A percentile compares a stretch with the other conserved stretches of the same genome.
Evolutionary conservation across 2,888 invertebrate species (phyloP).

Genomic region (Protophormia terraenovae): DNA sequence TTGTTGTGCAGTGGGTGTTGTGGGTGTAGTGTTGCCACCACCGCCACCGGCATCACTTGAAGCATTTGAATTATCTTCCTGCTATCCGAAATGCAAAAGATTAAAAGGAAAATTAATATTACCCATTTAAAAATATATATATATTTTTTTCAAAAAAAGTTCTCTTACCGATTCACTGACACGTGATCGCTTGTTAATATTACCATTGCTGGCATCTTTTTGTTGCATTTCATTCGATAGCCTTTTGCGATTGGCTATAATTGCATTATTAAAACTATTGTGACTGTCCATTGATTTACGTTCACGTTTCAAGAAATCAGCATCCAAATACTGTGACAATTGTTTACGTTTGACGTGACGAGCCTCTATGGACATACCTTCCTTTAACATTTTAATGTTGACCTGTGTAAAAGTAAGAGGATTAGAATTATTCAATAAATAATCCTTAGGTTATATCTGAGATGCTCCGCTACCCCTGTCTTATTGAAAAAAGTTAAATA

Average conservation of each 20-base stretch:
- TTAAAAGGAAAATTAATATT: neutral
- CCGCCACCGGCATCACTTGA: conserved; percentile 74
- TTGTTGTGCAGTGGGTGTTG: conserved; percentile 75
- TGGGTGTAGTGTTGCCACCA: conserved; percentile 72
- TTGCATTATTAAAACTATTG: conserved; percentile 78
- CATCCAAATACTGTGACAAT: conserved; percentile 87
- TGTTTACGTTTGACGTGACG: conserved; percentile 93
- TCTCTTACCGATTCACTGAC: conserved; percentile 80
- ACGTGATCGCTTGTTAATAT: conserved; percentile 71
- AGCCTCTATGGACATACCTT: conserved; percentile 91
- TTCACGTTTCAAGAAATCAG: conserved; percentile 87
- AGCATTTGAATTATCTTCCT: conserved; percentile 80
- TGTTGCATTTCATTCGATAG: conserved; percentile 78
- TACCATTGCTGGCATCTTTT: conserved; percentile 69
- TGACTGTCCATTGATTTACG: conserved; percentile 84
- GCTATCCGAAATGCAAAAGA: conserved; percentile 60
- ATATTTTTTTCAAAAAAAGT: neutral
- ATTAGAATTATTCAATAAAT: too few relatives aligned
- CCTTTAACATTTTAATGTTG: conserved; percentile 85
- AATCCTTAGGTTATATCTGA: too few relatives aligned
- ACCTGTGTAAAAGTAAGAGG: conserved; percentile 77
- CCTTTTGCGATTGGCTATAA: conserved; percentile 79
- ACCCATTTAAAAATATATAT: neutral
- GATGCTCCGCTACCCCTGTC: too few relatives aligned
- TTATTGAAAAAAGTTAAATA: neutral